phyloP scores from a whole-genome alignment of 2,113 vertebrate genomes.

The Ardeotis arabs region DNA sequence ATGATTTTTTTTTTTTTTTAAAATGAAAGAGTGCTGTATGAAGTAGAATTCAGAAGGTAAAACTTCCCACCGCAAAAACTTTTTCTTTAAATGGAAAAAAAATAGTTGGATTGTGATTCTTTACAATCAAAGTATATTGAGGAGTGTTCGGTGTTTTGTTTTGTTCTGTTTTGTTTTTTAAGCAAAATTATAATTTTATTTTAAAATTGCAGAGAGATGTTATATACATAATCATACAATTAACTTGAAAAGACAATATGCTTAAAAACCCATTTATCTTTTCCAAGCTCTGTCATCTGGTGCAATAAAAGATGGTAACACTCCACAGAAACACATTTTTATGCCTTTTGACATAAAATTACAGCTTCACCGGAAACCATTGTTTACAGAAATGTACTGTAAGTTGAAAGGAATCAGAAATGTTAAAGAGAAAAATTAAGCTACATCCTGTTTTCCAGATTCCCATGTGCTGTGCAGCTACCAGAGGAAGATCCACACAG shows the following conservation, averaged over 20 bases:
- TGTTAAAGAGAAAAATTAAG: not conserved
- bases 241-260: not conserved
- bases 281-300: not conserved
- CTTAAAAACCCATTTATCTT: not conserved
- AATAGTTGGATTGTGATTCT: not conserved
- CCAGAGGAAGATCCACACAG: not conserved
- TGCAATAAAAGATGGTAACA: not conserved
- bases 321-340: not conserved
- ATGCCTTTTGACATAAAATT: not conserved
- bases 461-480: rapidly evolving
- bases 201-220: not conserved
- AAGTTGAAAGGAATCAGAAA: not conserved
- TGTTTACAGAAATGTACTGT: not conserved
- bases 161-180: not conserved
- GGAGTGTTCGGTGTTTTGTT: rapidly evolving
- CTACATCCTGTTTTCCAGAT: not conserved
- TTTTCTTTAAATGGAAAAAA: not conserved
- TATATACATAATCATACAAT: not conserved
- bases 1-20: not conserved
- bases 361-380: not conserved
- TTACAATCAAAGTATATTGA: not conserved
- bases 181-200: not conserved
- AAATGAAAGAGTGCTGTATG: not conserved
- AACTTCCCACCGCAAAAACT: not conserved
- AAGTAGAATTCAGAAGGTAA: not conserved